These are phyloP conservation scores for Actinostola sp. DNA, from an alignment of 92 coral and sea anemone species.

Conservation along the genomic window DNA sequence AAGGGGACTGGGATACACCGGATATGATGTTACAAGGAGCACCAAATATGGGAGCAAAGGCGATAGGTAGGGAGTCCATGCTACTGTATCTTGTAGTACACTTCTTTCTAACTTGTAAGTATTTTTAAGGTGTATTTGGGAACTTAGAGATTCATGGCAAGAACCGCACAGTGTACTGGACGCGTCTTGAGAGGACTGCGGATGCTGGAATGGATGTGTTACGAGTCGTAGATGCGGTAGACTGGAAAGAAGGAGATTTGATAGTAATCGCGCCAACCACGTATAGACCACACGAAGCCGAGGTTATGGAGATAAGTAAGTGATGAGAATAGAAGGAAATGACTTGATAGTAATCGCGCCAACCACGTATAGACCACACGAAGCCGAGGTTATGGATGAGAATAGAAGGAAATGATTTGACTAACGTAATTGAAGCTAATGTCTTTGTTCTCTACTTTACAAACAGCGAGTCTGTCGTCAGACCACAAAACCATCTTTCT, in stretches of 20 bases:
- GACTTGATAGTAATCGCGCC: slow-evolving; percentile 85
- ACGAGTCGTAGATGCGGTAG: slow-evolving; percentile 58
- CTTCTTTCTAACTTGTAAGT: neutral
- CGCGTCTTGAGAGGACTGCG: slow-evolving; percentile 69
- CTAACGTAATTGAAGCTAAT: too few species aligned
- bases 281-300: slow-evolving; percentile 79
- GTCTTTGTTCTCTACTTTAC: neutral
- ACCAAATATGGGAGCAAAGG: slow-evolving; percentile 82
- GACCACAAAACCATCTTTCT: slow-evolving; percentile 56
- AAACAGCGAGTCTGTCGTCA: slow-evolving; percentile 35
- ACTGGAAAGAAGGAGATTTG: slow-evolving; percentile 81
- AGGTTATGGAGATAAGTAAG: slow-evolving; percentile 67
- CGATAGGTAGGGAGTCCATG: slow-evolving; percentile 50
- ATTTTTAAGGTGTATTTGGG: slow-evolving; percentile 65
- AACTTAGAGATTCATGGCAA: slow-evolving; percentile 76
- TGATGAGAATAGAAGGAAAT: too few species aligned
- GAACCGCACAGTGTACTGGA: slow-evolving; percentile 87
- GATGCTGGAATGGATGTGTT: slow-evolving; percentile 60
- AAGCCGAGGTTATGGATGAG: slow-evolving; percentile 73
- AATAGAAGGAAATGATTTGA: slow-evolving; percentile 66
- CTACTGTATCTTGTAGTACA: neutral
- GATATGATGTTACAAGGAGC: slow-evolving; percentile 80
- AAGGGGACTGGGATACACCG: slow-evolving; percentile 84
- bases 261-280: slow-evolving; percentile 86
- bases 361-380: slow-evolving; percentile 75